Conservation (phyloP, 1,140 invertebrate species). For the Stegodyphus mimosarum region DNA sequence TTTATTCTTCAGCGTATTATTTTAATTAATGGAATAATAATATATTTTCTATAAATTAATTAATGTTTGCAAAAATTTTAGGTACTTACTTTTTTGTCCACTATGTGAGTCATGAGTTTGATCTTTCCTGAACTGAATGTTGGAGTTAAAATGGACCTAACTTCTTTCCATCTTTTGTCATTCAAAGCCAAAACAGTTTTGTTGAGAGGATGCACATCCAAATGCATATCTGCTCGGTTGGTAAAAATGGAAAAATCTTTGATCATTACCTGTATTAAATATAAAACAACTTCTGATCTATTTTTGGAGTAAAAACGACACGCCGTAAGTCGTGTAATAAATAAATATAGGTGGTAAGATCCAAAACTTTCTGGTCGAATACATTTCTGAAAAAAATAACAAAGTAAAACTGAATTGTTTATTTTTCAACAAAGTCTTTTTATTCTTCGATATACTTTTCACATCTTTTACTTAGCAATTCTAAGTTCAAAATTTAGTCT, state of each 20-base stretch:
- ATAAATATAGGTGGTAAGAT: too few relatives aligned
- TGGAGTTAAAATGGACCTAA: slow-evolving; percentile 70
- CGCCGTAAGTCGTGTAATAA: too few relatives aligned
- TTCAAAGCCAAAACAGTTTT: slow-evolving; percentile 65
- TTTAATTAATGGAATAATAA: too few relatives aligned
- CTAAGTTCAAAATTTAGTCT: too few relatives aligned
- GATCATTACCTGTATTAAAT: slow-evolving; percentile 58
- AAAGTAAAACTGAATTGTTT: too few relatives aligned
- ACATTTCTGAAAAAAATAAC: too few relatives aligned
- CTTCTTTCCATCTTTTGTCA: slow-evolving; percentile 70
- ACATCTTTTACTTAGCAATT: too few relatives aligned
- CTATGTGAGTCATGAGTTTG: slow-evolving; percentile 67
- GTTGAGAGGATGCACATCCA: slow-evolving; percentile 65
- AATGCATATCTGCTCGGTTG: slow-evolving; percentile 65
- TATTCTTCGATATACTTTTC: too few relatives aligned
- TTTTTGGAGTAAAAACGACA: too few relatives aligned
- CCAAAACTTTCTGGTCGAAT: too few relatives aligned
- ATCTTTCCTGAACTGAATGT: slow-evolving; percentile 72
- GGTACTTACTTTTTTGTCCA: slow-evolving; percentile 65
- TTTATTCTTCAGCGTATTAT: too few relatives aligned
- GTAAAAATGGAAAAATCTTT: slow-evolving; percentile 66
- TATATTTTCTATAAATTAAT: background rate
- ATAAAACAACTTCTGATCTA: background rate
- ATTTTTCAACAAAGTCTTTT: too few relatives aligned
- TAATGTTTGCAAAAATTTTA: slow-evolving; percentile 25